Evolutionary conservation across 2,797 vertebrate genomes (phyloP), one percentile per base, ranked within the genome.

Genomic region (Falco cherrug): DNA sequence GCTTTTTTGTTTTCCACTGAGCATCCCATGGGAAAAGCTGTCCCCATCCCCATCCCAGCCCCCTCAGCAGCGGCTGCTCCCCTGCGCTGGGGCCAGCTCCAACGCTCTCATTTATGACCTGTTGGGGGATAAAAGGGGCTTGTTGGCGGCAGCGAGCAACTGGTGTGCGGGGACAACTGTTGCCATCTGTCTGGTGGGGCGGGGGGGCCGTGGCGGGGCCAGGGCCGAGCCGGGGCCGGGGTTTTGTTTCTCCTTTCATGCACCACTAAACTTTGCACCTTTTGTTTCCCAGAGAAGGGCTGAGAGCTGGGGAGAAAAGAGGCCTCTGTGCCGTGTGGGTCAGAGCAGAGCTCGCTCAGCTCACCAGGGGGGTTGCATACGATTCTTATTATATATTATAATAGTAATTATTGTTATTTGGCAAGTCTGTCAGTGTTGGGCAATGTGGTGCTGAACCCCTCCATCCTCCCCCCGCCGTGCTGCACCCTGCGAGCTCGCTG

Each of bases 161-260:
- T 88, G 95, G 90, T 84, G 95, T 12, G 45, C 15, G n/a, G 89
- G 95, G 97, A 94, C 96, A 97, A 95, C 97, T 97, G 97, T 90
- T 97, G 96, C 98, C 98, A 98, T 98, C 97, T 98, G 98, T 96
- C 96, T 86, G 75, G 48, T 84, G 95, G 84, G 92, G 86, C 7
- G 22, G 93, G 73, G 91, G 60, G 61, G 84, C 43, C 10, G 8
- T 1, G 5, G 29, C 9, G 54, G 59, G 85, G 64, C 54, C 37
- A 20, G 93, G 89, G 43, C 84, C 0, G 16, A 11, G 75, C 77
- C 7, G 25, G 82, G 78, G 67, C 90, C 7, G 35, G n/a, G 53
- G 86, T 95, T 96, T 50, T 80, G 86, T 86, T 97, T 95, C 95
- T 95, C 89, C 83, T 97, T 90, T 97, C 97, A 97, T 10, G 97